Conservation (phyloP, 2,797 vertebrate species). For the Acanthiza pusilla region DNA sequence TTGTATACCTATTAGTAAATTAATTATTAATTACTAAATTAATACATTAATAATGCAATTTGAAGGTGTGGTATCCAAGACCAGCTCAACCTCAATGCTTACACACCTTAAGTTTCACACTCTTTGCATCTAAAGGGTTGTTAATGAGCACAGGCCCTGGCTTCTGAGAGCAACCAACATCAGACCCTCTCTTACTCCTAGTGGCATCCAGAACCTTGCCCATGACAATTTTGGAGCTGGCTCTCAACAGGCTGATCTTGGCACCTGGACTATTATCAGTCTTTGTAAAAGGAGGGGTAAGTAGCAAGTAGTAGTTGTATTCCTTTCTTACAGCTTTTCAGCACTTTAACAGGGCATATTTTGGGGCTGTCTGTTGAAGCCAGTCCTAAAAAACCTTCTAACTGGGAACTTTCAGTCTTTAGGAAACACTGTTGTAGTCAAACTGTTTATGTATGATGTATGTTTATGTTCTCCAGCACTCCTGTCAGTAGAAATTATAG, state of each 20-base stretch:
- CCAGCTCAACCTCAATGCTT: fast-evolving
- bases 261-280: background rate
- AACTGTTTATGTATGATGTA: background rate
- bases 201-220: background rate
- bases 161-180: background rate
- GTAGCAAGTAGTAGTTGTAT: background rate
- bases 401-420: background rate
- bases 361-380: background rate
- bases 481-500: background rate
- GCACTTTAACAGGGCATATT: background rate
- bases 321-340: background rate
- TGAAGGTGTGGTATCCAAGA: background rate
- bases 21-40: background rate
- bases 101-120: background rate
- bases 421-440: background rate
- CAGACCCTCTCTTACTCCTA: background rate
- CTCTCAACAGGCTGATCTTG: background rate
- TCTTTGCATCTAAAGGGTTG: background rate
- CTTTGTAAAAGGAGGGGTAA: background rate
- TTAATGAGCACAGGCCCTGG: background rate
- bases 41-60: background rate
- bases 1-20: background rate
- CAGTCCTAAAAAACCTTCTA: background rate
- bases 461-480: background rate
- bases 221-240: background rate